Base-by-base conservation (phyloP, 2,888 invertebrate species). In the Rapana venosa region DNA sequence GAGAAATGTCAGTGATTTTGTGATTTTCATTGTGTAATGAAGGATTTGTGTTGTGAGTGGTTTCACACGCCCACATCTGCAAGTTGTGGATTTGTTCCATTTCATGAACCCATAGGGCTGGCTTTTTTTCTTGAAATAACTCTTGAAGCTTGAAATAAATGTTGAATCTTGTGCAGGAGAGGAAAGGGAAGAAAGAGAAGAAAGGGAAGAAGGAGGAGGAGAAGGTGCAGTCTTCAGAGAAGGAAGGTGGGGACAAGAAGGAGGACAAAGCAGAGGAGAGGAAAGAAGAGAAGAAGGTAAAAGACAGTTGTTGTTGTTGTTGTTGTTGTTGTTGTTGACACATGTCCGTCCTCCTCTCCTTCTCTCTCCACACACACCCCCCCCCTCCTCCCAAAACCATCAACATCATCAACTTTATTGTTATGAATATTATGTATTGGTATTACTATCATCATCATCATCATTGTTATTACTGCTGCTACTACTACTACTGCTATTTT, bases 131-230 rank as follows among this genome's bases (percentile, higher is more conserved):
- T 47, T 47, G 47, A 5, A 47, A 47, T 47, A 47, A 47, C 47
- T 47, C 8, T 47, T 47, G 47, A 8, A 47, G 47, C 47, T 2
- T 47, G 4, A 47, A n/a, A n/a, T 8, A 47, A 47, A 47, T 47
- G 4, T 47, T 47, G 47, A 47, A 47, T 47, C 47, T 47, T 87
- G 91, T 74, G 47, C 91, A 97, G 91, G 94, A 96, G 87, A 94
- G 94, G 95, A 97, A 96, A 94, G 97, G 35, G 4, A 91, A 97
- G 94, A 97, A 96, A 85, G 96, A 96, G 90, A 96, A 96, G 92
- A 97, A 97, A 89, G 92, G 90, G 88, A 93, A 91, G 91, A 94
- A 92, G 90, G 93, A 92, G 88, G 92, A 91, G 91, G 93, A 92
- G 56, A 93, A 93, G 92, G 93, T 94, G 90, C 93, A 93, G 93